A percentile compares a stretch with the other conserved stretches of the same genome.
Evolutionary conservation across 2,113 vertebrate genomes (phyloP).

Genomic region (Raja brachyura): DNA sequence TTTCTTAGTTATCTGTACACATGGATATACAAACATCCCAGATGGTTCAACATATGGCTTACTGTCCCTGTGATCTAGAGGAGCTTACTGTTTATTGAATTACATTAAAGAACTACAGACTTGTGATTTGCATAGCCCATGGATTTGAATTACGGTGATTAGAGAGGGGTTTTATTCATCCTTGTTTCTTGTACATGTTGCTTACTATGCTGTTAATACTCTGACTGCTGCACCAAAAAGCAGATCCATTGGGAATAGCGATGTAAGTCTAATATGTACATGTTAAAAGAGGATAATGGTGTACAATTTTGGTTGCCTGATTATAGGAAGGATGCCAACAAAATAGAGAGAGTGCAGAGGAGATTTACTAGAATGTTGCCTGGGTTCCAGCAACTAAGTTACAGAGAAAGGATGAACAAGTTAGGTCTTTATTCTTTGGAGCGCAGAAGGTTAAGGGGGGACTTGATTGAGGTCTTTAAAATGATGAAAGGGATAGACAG

Average conservation of each 20-base stretch:
- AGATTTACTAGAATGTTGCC: too few species aligned
- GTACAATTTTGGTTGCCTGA: too few species aligned
- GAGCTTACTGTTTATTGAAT: conserved; percentile 24
- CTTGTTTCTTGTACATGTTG: neutral
- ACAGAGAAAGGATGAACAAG: too few species aligned
- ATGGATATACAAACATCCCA: conserved; percentile 23
- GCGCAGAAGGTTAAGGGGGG: too few species aligned
- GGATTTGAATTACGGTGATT: neutral
- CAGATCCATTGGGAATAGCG: neutral
- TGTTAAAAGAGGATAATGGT: neutral
- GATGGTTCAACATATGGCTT: conserved; percentile 24
- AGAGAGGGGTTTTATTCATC: neutral
- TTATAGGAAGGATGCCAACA: too few species aligned
- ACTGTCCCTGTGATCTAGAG: neutral
- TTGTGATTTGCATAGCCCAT: conserved; percentile 14
- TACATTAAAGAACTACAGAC: neutral
- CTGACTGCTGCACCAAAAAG: neutral
- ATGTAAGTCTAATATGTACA: neutral
- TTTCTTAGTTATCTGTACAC: conserved; percentile 29
- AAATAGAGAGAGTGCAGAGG: too few species aligned
- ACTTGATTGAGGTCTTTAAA: too few species aligned
- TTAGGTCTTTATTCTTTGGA: too few species aligned
- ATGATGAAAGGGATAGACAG: too few species aligned
- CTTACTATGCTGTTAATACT: too few species aligned
- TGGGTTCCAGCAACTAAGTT: too few species aligned